phyloP scores from a whole-genome alignment of 2,888 invertebrate species.

The Ryuthela nishihirai region DNA sequence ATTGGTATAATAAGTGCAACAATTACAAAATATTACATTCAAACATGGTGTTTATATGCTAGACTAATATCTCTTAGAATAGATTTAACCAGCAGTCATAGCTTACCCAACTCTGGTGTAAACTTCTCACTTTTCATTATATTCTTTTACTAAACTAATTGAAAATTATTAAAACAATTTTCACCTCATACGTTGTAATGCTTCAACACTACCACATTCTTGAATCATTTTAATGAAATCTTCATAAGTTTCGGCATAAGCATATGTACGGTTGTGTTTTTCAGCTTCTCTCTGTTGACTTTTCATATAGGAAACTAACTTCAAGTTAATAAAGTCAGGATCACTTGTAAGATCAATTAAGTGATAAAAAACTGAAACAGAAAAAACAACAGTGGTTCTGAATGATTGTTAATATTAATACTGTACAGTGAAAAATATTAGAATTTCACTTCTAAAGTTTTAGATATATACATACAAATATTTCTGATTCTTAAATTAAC shows the following conservation, averaged over 20 bases:
- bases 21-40: too few relatives aligned
- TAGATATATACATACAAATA: too few relatives aligned
- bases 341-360: constrained; percentile 78
- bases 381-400: not conserved
- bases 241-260: constrained; percentile 84
- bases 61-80: too few relatives aligned
- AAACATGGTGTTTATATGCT: too few relatives aligned
- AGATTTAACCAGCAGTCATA: too few relatives aligned
- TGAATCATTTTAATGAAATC: constrained; percentile 76
- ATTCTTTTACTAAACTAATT: too few relatives aligned
- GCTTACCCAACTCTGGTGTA: too few relatives aligned
- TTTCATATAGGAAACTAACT: constrained; percentile 76
- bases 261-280: constrained; percentile 70
- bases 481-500: too few relatives aligned
- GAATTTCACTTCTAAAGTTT: not conserved
- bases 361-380: constrained; percentile 68
- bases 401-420: not conserved
- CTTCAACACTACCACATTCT: constrained; percentile 45
- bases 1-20: too few relatives aligned
- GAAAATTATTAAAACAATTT: too few relatives aligned
- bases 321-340: constrained; percentile 86
- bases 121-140: too few relatives aligned
- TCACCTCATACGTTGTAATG: constrained; percentile 50
- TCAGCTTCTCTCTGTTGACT: constrained; percentile 68
- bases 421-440: not conserved